Conservation (phyloP, 2,797 vertebrate genomes). For the Rhabdomys pumilio region DNA sequence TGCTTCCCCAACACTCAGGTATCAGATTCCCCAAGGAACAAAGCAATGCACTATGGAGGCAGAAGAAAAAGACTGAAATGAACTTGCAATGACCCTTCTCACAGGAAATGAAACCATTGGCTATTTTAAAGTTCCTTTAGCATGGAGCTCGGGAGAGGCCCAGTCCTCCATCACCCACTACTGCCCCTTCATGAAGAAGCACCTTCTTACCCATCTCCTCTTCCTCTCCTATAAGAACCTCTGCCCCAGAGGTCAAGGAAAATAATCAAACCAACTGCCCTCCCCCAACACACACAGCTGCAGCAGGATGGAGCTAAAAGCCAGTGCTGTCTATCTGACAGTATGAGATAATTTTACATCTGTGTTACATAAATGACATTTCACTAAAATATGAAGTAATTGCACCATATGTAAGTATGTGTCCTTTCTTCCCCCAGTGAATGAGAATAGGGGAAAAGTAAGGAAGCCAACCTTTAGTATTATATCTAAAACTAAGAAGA, state of each 20-base stretch:
- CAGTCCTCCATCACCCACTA: neutral
- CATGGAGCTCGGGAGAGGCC: neutral
- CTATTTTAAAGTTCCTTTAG: neutral
- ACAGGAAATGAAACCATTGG: neutral
- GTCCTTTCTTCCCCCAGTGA: neutral
- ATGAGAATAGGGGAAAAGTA: constrained; percentile 7
- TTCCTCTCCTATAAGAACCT: neutral
- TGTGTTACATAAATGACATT: constrained; percentile 50
- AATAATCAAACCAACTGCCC: neutral
- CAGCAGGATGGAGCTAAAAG: neutral
- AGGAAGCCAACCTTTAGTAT: constrained; percentile 55
- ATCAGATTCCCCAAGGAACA: neutral
- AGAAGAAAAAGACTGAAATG: neutral
- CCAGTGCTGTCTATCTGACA: neutral
- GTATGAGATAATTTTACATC: constrained; percentile 50
- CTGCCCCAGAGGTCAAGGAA: neutral
- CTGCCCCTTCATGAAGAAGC: neutral
- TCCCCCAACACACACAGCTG: neutral
- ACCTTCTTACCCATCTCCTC: neutral
- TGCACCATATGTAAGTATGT: neutral
- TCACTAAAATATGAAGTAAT: constrained; percentile 52
- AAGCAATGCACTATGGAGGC: neutral
- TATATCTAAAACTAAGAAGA: constrained; percentile 42
- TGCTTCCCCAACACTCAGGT: neutral
- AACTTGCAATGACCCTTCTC: neutral